Evolutionary conservation across 2,888 invertebrate genomes (phyloP), one percentile per base, ranked within the genome.

Genomic region (Hoplodrina ambigua): DNA sequence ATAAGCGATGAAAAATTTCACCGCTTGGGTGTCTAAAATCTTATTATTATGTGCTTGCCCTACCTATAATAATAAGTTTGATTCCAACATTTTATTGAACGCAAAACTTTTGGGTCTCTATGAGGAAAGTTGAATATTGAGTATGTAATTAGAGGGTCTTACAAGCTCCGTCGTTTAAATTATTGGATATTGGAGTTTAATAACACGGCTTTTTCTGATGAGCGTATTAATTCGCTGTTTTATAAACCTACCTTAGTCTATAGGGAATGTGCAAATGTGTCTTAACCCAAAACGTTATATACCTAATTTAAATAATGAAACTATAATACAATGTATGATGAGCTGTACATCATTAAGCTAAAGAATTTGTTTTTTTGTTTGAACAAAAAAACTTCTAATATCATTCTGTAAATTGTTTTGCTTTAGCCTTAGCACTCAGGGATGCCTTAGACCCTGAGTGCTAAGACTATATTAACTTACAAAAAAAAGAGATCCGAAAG

Each of bases 71-170:
- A 54, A 44, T 44, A 15, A 46, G 20, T 50, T 44, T 25, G 19
- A 19, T 25, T 37, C 33, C n/a, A 30, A 41, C 6, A 30, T 19
- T 50, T 17, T 19, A 64, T 64, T 25, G 11, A 25, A 56, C 13
- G 13, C 44, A 17, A 50, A 72, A 62, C 49, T 56, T 64, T 19
- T 44, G 19, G n/a, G n/a, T 11, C 46, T 19, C 20, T 54, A 7
- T 54, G 17, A 54, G 17, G 17, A 64, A 72, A 37, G 33, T 72
- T 52, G 19, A 33, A 37, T 50, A 72, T 44, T 50, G 63, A 72
- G 50, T 37, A 52, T 56, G 33, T 46, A 20, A 72, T 73, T 25
- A 64, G 44, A 13, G 11, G 49, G 25, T 17, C 17, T 46, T 25
- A 50, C 19, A 56, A 65, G 33, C 72, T 52, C 56, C 25, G 3